These are phyloP conservation scores for Xenops minutus DNA, from an alignment of 2,797 vertebrate genomes.

Conservation along the genomic window DNA sequence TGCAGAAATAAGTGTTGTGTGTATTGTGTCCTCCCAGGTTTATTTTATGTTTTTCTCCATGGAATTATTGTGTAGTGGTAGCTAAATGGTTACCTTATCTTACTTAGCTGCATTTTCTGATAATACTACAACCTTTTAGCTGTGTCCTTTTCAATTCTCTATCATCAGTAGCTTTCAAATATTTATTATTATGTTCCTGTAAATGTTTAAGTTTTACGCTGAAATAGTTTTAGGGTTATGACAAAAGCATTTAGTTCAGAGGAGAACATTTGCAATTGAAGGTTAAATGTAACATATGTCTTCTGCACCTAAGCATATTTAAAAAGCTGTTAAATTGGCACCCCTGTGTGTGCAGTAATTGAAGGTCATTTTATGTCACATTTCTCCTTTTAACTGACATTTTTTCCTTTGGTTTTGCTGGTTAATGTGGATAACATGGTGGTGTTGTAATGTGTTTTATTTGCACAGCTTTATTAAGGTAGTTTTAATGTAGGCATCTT, in stretches of 20 bases:
- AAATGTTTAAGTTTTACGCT: constrained; percentile 39
- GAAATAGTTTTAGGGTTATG: constrained; percentile 23
- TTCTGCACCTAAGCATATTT: constrained; percentile 13
- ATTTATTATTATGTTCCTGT: constrained; percentile 50
- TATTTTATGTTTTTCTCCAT: neutral
- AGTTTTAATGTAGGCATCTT: neutral
- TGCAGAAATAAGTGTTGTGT: neutral
- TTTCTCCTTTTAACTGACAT: neutral
- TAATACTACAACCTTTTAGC: neutral
- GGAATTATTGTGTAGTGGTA: neutral
- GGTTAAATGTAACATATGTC: constrained; percentile 26
- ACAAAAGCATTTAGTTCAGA: constrained; percentile 18
- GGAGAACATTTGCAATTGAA: constrained; percentile 4
- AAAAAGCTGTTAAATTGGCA: constrained; percentile 52
- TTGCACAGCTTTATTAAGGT: neutral
- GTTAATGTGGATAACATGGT: neutral
- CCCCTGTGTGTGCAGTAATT: constrained; percentile 30
- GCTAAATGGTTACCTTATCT: neutral
- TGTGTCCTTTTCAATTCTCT: constrained; percentile 15
- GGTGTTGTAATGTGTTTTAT: neutral
- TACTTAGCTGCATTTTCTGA: neutral
- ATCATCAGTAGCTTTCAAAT: constrained; percentile 1
- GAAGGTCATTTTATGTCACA: constrained; percentile 24
- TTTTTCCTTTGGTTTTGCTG: neutral
- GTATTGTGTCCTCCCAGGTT: neutral